phyloP scores from a whole-genome alignment of 2,888 invertebrate species.

The Chaitophorus viminalis region DNA sequence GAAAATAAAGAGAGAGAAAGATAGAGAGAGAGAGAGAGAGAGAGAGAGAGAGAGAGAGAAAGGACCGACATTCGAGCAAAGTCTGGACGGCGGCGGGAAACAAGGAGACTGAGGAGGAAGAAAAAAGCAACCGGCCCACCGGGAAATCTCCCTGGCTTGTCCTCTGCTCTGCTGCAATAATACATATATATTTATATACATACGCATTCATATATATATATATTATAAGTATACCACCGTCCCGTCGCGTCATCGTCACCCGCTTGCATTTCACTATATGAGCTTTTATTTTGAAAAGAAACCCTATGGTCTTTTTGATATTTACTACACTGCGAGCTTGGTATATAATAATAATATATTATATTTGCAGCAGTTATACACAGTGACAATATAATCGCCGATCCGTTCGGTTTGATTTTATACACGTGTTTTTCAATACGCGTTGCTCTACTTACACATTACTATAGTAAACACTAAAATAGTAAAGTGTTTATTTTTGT shows the following conservation, averaged over 20 bases:
- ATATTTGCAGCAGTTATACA: no score
- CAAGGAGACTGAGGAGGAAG: background rate
- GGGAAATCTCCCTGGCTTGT: slow-evolving; percentile 27
- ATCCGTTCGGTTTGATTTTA: background rate
- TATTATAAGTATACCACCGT: background rate
- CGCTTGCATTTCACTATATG: background rate
- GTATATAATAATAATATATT: background rate
- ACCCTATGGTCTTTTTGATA: slow-evolving; percentile 34
- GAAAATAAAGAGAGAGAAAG: background rate
- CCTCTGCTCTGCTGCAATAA: background rate
- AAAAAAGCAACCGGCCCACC: slow-evolving; percentile 41
- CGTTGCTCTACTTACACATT: no score
- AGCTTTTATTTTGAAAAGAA: slow-evolving; percentile 31
- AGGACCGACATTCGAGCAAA: background rate
- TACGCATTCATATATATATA: no score
- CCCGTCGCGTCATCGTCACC: background rate
- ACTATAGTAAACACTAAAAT: background rate
- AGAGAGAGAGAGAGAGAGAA: slow-evolving; percentile 8
- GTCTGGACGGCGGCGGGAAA: background rate
- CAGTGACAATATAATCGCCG: no score
- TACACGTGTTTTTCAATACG: background rate
- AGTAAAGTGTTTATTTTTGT: background rate
- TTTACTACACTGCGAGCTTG: background rate
- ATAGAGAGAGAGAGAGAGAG: background rate
- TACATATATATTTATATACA: no score